Evolutionary conservation across 2,888 invertebrate genomes (phyloP), one percentile per base, ranked within the genome.

Genomic region (Dryobotodes eremita): DNA sequence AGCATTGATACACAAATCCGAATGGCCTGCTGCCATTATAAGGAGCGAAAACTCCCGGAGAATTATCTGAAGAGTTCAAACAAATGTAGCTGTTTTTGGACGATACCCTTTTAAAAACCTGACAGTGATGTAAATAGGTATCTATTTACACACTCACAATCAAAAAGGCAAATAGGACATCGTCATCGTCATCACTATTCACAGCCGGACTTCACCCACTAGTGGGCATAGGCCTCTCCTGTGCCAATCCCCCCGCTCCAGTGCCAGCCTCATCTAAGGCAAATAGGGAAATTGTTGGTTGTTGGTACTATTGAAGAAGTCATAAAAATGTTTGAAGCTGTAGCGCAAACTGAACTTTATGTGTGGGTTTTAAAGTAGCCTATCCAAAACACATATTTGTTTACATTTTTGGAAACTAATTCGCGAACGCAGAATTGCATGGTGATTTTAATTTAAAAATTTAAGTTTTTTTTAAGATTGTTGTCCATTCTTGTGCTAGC

Each of bases 1-100:
- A 57, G 55, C 36, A 59, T 62, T 66, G 57, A 64, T 53, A 70
- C 31, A 50, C 8, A 70, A 36, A 69, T 69, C 13, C 7, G 50
- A 64, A 79, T 73, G 26, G 10, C 10, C 17, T 23, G 26, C 50
- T n/a, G 13, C 59, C n/a, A n/a, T 31, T n/a, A 10, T 4, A 42
- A 17, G 46, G 5, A 26, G 6, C 17, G 10, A 17, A 7, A 11
- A 13, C 5, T n/a, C 7, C 7, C 42, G 42, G 2, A 5, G n/a
- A 13, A 6, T 53, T 31, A 23, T 17, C 15, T 48, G 1, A 31
- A 13, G 3, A 5, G 46, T 26, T 73, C 59, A 36, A 26, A 7
- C 26, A 50, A 61, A 42, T 7, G 23, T 20, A 59, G 36, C n/a
- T n/a, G 13, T 31, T 50, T 42, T 48, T 57, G 13, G n/a, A 31